A percentile compares a stretch with the other conserved stretches of the same genome.
Conservation (phyloP, 2,797 vertebrate species). For the Alectoris magna region DNA sequence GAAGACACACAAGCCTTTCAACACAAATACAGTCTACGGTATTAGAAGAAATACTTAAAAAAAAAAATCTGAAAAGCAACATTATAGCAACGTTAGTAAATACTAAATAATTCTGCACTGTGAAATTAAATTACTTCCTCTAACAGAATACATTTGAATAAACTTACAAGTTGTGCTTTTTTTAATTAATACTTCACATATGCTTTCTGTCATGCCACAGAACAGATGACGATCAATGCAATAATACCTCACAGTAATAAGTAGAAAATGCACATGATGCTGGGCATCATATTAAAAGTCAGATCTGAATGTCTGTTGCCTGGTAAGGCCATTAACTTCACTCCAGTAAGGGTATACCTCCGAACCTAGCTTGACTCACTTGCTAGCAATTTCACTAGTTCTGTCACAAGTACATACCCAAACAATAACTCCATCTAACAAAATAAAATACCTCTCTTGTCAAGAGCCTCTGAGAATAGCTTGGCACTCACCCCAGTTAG, state of each 20-base stretch:
- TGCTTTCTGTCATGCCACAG: not conserved
- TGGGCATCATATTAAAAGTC: conserved; percentile 47
- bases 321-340: conserved; percentile 65
- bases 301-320: conserved; percentile 25
- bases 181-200: not conserved
- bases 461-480: conserved; percentile 83
- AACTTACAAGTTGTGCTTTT: not conserved
- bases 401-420: conserved; percentile 77
- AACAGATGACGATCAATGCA: conserved; percentile 13
- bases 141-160: not conserved
- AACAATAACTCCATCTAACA: conserved; percentile 80
- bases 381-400: conserved; percentile 69
- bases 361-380: conserved; percentile 68
- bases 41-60: not conserved
- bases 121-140: not conserved
- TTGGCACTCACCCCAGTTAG: conserved; percentile 80
- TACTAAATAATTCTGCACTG: not conserved
- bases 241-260: conserved; percentile 5
- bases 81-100: not conserved
- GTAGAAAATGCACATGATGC: conserved; percentile 40
- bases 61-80: not conserved
- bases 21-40: not conserved
- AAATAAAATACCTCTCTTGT: conserved; percentile 77
- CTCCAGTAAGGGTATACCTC: conserved; percentile 58
- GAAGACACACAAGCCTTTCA: not conserved